A percentile compares a stretch with the other conserved stretches of the same genome.
Conservation (phyloP, 2,113 vertebrate species). For the Scartelaos histophorus region DNA sequence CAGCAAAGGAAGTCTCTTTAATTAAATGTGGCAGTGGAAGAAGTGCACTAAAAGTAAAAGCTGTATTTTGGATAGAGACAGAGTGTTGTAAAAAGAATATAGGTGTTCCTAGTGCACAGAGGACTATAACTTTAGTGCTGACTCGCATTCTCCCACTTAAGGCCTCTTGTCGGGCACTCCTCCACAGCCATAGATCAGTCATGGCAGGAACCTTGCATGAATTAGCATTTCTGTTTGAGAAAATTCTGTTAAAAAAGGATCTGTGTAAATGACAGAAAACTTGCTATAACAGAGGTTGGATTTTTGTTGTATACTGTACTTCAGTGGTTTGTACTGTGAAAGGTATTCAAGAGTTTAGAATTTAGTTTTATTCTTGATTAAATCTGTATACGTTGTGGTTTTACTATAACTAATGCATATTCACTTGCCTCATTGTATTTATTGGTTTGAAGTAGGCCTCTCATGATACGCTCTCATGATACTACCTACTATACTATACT, state of each 20-base stretch:
- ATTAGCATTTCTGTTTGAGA: constrained; percentile 5
- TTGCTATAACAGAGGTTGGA: background rate
- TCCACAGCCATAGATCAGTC: constrained; percentile 5
- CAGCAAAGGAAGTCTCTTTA: constrained; percentile 18
- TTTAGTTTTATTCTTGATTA: background rate
- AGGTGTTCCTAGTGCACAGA: background rate
- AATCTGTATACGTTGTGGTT: background rate
- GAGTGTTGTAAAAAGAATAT: constrained; percentile 9
- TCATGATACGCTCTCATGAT: too few relatives aligned
- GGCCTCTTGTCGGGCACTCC: constrained; percentile 2
- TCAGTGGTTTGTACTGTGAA: background rate
- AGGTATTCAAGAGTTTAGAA: background rate
- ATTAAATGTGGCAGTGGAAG: constrained; percentile 27
- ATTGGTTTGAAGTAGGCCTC: background rate
- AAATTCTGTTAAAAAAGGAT: background rate
- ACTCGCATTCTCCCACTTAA: constrained; percentile 1
- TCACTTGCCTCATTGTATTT: too few relatives aligned
- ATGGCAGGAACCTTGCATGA: constrained; percentile 3
- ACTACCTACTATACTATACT: too few relatives aligned
- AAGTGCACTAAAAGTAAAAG: constrained; percentile 25
- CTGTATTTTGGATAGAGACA: constrained; percentile 23
- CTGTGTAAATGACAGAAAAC: constrained; percentile 11
- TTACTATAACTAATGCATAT: background rate
- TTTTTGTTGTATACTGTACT: background rate
- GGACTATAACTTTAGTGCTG: constrained; percentile 5